Percentiles rank a stretch among this genome's conserved stretches.
phyloP scores from a whole-genome alignment of 2,113 vertebrate genomes.

The Centropus bengalensis region DNA sequence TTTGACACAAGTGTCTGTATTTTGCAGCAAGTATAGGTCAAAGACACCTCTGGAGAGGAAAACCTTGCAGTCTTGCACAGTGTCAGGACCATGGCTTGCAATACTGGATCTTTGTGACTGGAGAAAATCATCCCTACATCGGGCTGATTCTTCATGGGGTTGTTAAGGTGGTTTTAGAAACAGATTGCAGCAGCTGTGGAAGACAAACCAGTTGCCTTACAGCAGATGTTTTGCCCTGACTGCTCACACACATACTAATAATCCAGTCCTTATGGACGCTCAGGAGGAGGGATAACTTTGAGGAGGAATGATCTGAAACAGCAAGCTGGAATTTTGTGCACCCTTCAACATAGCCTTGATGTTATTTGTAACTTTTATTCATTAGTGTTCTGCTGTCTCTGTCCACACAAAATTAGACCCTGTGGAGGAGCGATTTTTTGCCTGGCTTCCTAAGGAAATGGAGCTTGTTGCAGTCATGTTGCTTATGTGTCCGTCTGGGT shows the following conservation, averaged over 20 bases:
- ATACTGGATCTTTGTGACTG: background rate
- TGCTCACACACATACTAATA: constrained; percentile 20
- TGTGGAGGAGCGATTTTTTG: constrained; percentile 18
- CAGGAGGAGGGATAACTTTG: background rate
- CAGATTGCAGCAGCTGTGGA: constrained; percentile 29
- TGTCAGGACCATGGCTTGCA: background rate
- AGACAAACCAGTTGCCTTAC: background rate
- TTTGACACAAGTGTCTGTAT: background rate
- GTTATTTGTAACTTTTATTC: background rate
- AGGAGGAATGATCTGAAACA: background rate
- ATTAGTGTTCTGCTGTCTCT: background rate
- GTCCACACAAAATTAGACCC: background rate
- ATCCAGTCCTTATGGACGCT: background rate
- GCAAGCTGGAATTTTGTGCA: background rate
- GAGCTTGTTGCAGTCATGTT: background rate
- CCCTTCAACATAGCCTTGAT: background rate
- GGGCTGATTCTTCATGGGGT: background rate
- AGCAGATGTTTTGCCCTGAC: constrained; percentile 31
- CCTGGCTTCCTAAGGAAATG: constrained; percentile 21
- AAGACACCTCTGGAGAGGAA: background rate
- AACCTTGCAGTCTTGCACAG: background rate
- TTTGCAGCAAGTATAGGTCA: background rate
- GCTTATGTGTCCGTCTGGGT: background rate
- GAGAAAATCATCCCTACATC: background rate
- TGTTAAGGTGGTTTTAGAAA: background rate